These are phyloP conservation scores for Alethe diademata DNA, from an alignment of 2,113 vertebrate species.

Conservation along the genomic window DNA sequence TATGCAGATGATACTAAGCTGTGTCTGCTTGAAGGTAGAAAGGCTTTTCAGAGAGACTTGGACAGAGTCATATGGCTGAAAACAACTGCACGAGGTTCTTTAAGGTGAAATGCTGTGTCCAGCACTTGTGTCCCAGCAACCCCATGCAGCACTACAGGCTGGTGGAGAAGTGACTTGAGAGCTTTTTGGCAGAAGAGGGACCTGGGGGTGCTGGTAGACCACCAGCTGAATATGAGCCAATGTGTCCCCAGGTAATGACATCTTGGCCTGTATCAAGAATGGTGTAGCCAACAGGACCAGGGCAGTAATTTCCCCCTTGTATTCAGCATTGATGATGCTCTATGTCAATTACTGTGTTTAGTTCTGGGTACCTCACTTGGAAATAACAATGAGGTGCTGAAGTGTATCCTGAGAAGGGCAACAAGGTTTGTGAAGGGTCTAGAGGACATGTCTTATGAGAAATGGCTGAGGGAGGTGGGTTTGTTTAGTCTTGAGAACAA, in stretches of 20 bases:
- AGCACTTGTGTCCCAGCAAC: neutral
- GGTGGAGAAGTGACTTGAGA: neutral
- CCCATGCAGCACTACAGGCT: accelerated
- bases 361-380: neutral
- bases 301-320: neutral
- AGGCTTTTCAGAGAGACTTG: neutral
- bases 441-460: too few relatives aligned
- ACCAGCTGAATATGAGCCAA: neutral
- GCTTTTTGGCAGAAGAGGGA: neutral
- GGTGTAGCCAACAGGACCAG: neutral
- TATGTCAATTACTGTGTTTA: neutral
- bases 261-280: neutral
- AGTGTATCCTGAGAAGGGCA: neutral
- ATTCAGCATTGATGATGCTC: neutral
- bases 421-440: neutral
- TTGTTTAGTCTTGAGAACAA: neutral
- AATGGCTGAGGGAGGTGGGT: neutral
- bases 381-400: neutral
- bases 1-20: too few relatives aligned
- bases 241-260: neutral
- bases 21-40: neutral
- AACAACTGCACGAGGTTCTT: accelerated
- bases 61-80: neutral
- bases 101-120: neutral
- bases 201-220: neutral